A percentile compares a stretch with the other conserved stretches of the same genome.
phyloP scores from a whole-genome alignment of 2,888 invertebrate species.

The Empis stercorea region DNA sequence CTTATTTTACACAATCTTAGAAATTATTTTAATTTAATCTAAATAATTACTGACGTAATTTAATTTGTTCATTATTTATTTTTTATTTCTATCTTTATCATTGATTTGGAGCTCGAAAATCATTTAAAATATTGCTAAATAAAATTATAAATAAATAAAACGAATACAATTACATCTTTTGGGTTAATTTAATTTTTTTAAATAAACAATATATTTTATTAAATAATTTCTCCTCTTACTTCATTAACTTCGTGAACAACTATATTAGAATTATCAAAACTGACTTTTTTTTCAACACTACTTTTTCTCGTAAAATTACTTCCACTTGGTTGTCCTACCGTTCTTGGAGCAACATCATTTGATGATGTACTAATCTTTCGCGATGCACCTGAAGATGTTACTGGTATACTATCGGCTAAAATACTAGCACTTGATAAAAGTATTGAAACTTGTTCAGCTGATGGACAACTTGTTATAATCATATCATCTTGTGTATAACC shows the following conservation, averaged over 20 bases:
- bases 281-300: conserved; percentile 18
- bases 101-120: too few species aligned
- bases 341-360: conserved; percentile 10
- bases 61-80: too few species aligned
- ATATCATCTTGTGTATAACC: conserved; percentile 72
- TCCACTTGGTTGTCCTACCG: conserved; percentile 13
- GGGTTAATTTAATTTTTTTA: too few species aligned
- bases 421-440: conserved; percentile 70
- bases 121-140: too few species aligned
- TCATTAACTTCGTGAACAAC: background rate
- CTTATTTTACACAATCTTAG: too few species aligned
- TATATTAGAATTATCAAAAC: conserved; percentile 15
- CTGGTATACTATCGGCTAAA: conserved; percentile 36
- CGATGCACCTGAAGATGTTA: conserved; percentile 16
- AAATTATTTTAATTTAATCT: too few species aligned
- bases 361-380: conserved; percentile 28
- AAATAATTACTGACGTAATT: too few species aligned
- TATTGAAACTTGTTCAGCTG: conserved; percentile 86
- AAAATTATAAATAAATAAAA: too few species aligned
- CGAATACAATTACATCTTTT: too few species aligned
- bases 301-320: conserved; percentile 20
- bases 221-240: background rate
- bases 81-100: too few species aligned
- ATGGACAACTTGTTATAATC: conserved; percentile 77
- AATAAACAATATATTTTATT: background rate